phyloP scores from a whole-genome alignment of 1,140 invertebrate genomes.

The Trichonephila clavipes region DNA sequence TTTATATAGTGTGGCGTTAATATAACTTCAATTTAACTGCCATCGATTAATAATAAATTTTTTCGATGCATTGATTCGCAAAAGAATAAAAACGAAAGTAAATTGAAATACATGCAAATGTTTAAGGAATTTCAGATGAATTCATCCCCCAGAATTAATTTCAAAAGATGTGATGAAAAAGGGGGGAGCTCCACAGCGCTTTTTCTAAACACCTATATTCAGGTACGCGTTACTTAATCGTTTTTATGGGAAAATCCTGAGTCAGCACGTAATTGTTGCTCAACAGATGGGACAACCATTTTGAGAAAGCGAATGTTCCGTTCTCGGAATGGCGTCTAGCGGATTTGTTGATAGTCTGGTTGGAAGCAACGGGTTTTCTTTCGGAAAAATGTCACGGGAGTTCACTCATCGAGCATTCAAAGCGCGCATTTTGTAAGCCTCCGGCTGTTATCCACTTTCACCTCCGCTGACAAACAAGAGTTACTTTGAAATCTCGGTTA shows the following conservation, averaged over 20 bases:
- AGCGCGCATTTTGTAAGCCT: constrained; percentile 29
- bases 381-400: constrained; percentile 39
- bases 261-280: background rate
- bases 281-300: background rate
- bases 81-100: no score
- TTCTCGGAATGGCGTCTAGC: constrained; percentile 38
- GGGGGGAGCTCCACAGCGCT: no score
- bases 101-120: no score
- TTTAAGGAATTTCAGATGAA: no score
- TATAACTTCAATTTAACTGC: no score
- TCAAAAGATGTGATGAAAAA: no score
- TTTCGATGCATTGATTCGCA: no score
- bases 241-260: background rate
- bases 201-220: no score
- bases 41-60: no score
- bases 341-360: constrained; percentile 56
- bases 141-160: no score
- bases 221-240: background rate
- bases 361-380: constrained; percentile 42
- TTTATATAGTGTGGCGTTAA: no score
- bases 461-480: constrained; percentile 48
- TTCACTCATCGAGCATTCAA: constrained; percentile 57
- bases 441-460: constrained; percentile 54
- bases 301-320: constrained; percentile 9
- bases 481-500: constrained; percentile 56